Base-by-base conservation (phyloP, 2,797 vertebrate species). In the Clamator glandarius region DNA sequence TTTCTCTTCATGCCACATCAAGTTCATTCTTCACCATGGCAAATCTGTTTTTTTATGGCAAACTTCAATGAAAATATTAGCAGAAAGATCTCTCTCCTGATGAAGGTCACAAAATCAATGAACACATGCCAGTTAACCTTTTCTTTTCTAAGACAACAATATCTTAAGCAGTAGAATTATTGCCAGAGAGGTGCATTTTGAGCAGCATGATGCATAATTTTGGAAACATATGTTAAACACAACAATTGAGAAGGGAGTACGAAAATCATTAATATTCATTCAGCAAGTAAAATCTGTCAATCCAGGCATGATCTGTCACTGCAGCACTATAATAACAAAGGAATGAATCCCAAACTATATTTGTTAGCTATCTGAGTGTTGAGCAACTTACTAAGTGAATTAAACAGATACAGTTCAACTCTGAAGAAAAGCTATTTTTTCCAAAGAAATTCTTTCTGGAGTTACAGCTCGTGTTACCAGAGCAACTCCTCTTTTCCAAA, bases 191-290 rank as follows among this genome's bases (percentile, higher is more conserved):
- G 29, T 93, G 64, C 50, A 26, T 90, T 94, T 31, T 77, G 87
- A 92, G 84, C 78, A 64, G 63, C 77, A 68, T 92, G 58, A 61
- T 86, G 72, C 75, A 12, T 93, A 90, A 89, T 92, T 87, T 84
- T 83, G 79, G 94, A 83, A 96, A 79, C 93, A 62, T 91, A 92
- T 64, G 84, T 95, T 93, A 92, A 96, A 85, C 75, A 83, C 75
- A 90, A 42, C 84, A 76, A 52, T 77, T 77, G 89, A 91, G 82
- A 83, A 59, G 50, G n/a, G 75, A 92, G 54, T 66, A 89, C 46
- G 94, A 57, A 84, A 87, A 72, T 89, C 50, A 91, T 96, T 94
- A 92, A 70, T 95, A 94, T 93, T 95, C 79, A 91, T 92, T 69
- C 75, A 83, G 82, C 87, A 66, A 85, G 75, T 80, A 81, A 92